Percentiles rank a stretch among this genome's conserved stretches.
Evolutionary conservation across 2,888 invertebrate genomes (phyloP).

Genomic region (Clistopyga incitator): DNA sequence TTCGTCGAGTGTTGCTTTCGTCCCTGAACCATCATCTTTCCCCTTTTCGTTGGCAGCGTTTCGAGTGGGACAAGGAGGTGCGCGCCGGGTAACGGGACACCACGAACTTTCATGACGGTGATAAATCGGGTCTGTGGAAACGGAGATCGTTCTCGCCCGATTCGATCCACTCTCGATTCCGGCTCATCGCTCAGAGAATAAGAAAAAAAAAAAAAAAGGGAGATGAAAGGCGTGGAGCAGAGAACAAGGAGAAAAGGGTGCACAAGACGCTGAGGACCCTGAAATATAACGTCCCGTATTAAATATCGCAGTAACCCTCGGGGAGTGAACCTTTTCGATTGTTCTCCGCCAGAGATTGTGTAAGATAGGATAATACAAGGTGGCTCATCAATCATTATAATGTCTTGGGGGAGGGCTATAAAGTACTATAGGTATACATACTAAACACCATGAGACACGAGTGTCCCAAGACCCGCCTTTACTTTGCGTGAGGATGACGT

Average conservation of each 20-base stretch:
- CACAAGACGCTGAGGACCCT: constrained; percentile 2
- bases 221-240: constrained; percentile 3
- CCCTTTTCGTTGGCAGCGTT: not conserved
- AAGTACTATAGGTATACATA: not conserved
- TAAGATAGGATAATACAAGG: constrained; percentile 47
- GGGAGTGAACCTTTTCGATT: constrained; percentile 40
- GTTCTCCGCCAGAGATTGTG: constrained; percentile 33
- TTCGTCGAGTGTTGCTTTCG: constrained; percentile 9
- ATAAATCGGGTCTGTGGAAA: constrained; percentile 21
- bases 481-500: constrained; percentile 1
- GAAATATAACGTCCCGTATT: constrained; percentile 44
- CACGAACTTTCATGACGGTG: constrained; percentile 18
- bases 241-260: constrained; percentile 9
- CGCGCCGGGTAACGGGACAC: constrained; percentile 5
- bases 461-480: constrained; percentile 17
- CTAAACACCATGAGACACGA: not conserved
- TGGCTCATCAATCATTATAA: constrained; percentile 47
- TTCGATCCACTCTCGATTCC: constrained; percentile 34
- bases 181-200: constrained; percentile 27
- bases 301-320: constrained; percentile 43
- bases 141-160: constrained; percentile 27
- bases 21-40: not conserved
- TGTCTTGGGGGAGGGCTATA: constrained; percentile 27
- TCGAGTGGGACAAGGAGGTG: not conserved
- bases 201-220: constrained; percentile 15